Conservation (phyloP, 2,797 vertebrate species). For the Amblyopsis hoosieri region DNA sequence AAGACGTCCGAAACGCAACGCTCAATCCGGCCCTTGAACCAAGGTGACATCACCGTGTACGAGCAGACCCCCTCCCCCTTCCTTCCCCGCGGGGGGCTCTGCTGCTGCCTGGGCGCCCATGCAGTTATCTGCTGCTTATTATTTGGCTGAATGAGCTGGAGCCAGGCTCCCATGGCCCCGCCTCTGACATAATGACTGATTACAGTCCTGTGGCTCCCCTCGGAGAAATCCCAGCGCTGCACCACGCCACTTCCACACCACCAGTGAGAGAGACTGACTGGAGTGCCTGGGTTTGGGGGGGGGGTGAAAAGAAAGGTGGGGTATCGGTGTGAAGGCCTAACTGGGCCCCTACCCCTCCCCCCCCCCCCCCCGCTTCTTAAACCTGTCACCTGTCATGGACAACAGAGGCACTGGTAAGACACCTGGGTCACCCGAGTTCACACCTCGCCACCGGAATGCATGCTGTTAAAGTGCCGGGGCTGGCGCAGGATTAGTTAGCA, state of each 20-base stretch:
- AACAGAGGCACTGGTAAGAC: slow-evolving; percentile 41
- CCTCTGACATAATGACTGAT: slow-evolving; percentile 81
- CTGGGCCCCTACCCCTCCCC: slow-evolving; percentile 10
- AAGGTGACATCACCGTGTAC: slow-evolving; percentile 48
- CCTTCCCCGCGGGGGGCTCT: slow-evolving; percentile 35
- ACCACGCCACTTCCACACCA: slow-evolving; percentile 42
- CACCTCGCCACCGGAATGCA: slow-evolving; percentile 42
- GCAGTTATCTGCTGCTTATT: slow-evolving; percentile 75
- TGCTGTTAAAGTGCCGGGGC: slow-evolving; percentile 6
- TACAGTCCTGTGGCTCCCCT: slow-evolving; percentile 72
- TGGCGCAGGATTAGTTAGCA: background rate
- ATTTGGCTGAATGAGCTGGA: slow-evolving; percentile 76
- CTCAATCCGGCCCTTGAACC: slow-evolving; percentile 42
- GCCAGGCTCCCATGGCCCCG: slow-evolving; percentile 53
- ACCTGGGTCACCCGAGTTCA: slow-evolving; percentile 46
- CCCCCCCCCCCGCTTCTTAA: slow-evolving; percentile 1
- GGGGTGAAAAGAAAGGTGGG: background rate
- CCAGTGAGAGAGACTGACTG: background rate
- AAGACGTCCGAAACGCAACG: no score
- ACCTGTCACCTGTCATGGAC: slow-evolving; percentile 45
- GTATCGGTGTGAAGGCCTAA: slow-evolving; percentile 43
- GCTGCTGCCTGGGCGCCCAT: slow-evolving; percentile 37
- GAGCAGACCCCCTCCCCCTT: slow-evolving; percentile 36
- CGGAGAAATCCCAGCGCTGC: slow-evolving; percentile 62
- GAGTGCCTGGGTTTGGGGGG: background rate